Percentiles rank a stretch among this genome's conserved stretches.
These are phyloP conservation scores for Oscheius onirici DNA, from an alignment of 2,888 invertebrate species.

Conservation along the genomic window DNA sequence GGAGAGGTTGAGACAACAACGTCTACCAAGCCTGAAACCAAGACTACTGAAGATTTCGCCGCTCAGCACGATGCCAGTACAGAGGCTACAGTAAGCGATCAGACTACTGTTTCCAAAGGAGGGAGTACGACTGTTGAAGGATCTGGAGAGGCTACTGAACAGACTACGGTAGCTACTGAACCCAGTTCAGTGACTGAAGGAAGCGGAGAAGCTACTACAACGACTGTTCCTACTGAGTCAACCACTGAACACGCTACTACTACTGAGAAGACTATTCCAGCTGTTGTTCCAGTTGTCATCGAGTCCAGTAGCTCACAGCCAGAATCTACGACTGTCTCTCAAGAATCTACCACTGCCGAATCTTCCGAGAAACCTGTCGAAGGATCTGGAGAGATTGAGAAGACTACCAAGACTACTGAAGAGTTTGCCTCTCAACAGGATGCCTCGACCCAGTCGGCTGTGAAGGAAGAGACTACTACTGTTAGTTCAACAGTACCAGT, in stretches of 20 bases:
- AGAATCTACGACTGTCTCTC: background rate
- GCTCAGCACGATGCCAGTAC: no score
- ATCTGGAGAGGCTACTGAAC: conserved; percentile 1
- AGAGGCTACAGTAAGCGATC: no score
- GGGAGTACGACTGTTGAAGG: no score
- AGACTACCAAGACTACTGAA: conserved; percentile 21
- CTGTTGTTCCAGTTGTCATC: background rate
- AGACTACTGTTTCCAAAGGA: no score
- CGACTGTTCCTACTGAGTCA: background rate
- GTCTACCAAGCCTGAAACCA: no score
- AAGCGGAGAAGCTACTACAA: background rate
- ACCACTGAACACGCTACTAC: background rate
- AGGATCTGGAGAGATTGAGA: background rate
- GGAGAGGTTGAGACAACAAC: background rate
- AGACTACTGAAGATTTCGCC: no score
- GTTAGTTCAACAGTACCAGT: background rate
- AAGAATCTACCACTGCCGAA: conserved; percentile 4
- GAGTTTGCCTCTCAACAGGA: conserved; percentile 10
- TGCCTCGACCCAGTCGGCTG: background rate
- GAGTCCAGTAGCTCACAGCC: no score
- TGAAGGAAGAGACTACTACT: background rate
- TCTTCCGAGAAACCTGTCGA: background rate
- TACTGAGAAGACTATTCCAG: background rate
- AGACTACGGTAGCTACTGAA: conserved; percentile 5
- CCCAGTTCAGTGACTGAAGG: background rate